phyloP scores from a whole-genome alignment of 2,888 invertebrate genomes.

The Ischnura elegans region DNA sequence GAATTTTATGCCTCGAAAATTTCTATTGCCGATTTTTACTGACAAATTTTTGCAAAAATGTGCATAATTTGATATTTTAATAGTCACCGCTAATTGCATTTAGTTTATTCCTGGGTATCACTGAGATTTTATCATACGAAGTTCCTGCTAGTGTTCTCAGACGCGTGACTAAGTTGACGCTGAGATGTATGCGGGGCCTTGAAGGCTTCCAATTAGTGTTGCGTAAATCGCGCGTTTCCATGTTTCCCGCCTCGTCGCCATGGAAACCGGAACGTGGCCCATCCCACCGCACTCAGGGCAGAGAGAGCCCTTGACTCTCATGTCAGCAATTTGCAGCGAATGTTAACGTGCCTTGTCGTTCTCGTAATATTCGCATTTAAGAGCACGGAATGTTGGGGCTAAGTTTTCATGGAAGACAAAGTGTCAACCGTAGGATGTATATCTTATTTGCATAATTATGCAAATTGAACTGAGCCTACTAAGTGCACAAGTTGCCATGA shows the following conservation, averaged over 20 bases:
- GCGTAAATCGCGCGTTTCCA: conserved; percentile 3
- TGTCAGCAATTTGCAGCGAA: not conserved
- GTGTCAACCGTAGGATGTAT: not conserved
- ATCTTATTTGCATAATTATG: not conserved
- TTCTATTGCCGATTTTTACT: too few species aligned
- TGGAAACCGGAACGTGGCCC: not conserved
- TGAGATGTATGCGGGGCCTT: not conserved
- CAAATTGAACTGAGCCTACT: too few species aligned
- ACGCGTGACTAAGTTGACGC: not conserved
- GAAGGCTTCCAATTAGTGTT: not conserved
- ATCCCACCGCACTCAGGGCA: not conserved
- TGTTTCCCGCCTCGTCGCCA: not conserved
- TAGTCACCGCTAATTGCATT: too few species aligned
- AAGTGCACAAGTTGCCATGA: too few species aligned
- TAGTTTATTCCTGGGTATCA: too few species aligned
- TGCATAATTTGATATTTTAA: too few species aligned
- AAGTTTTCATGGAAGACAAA: not conserved
- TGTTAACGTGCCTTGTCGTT: too few species aligned
- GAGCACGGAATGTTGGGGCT: not conserved
- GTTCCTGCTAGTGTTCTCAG: not conserved
- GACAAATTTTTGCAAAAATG: too few species aligned
- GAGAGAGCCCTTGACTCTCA: not conserved
- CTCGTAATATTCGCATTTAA: not conserved
- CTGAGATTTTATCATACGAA: too few species aligned
- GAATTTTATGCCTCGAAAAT: too few species aligned